These are phyloP conservation scores for Loripinus fragilis DNA, from an alignment of 2,888 invertebrate species.

Conservation along the genomic window DNA sequence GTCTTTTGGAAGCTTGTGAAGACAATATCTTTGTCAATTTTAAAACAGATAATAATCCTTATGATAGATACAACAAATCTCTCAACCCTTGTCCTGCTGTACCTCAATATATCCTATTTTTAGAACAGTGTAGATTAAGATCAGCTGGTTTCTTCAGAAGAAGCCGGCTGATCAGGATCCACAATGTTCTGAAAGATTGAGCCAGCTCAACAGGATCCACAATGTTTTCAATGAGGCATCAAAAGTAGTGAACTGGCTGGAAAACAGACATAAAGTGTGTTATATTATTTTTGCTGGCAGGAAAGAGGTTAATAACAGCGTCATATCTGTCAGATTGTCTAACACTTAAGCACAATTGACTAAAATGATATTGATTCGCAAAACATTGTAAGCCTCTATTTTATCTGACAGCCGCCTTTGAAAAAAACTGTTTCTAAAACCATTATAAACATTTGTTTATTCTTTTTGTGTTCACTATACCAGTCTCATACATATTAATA, in stretches of 20 bases:
- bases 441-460: neutral
- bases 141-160: too few species aligned
- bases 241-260: too few species aligned
- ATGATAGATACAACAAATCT: neutral
- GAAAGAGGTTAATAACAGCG: neutral
- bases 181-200: too few species aligned
- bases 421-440: constrained; percentile 6
- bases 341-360: neutral
- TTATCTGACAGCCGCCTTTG: neutral
- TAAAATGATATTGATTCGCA: neutral
- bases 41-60: neutral
- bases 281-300: too few species aligned
- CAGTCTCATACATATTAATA: neutral
- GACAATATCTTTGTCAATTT: neutral
- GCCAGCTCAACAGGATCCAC: too few species aligned
- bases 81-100: too few species aligned
- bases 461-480: neutral
- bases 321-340: constrained; percentile 7
- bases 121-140: too few species aligned
- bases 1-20: too few species aligned
- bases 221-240: too few species aligned
- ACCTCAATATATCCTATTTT: too few species aligned
- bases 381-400: constrained; percentile 7
- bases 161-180: too few species aligned
- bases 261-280: too few species aligned